These are phyloP conservation scores for Crenichthys baileyi DNA, from an alignment of 2,797 vertebrate genomes.

Conservation along the genomic window DNA sequence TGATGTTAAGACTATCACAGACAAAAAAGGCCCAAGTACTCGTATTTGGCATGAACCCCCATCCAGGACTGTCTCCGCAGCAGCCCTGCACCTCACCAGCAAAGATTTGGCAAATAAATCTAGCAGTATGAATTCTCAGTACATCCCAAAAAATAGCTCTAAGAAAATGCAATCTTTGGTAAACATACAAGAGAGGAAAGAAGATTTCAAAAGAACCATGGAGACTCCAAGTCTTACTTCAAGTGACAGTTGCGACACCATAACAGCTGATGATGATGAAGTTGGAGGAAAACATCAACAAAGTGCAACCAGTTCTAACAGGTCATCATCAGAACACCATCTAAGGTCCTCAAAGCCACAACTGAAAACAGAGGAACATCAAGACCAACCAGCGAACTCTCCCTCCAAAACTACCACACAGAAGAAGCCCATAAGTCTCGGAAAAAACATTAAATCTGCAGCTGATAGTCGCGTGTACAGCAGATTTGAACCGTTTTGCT, in stretches of 20 bases:
- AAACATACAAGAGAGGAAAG: conserved; percentile 89
- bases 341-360: conserved; percentile 85
- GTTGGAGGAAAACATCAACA: conserved; percentile 65
- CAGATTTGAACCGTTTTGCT: conserved; percentile 88
- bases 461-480: conserved; percentile 84
- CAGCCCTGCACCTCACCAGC: conserved; percentile 73
- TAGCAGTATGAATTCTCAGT: conserved; percentile 78
- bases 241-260: conserved; percentile 86
- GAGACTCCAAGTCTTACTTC: conserved; percentile 81
- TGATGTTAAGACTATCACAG: conserved; percentile 70
- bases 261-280: conserved; percentile 84
- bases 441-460: conserved; percentile 48
- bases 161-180: conserved; percentile 89
- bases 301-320: conserved; percentile 72
- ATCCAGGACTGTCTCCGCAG: conserved; percentile 84
- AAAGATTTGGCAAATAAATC: conserved; percentile 69
- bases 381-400: conserved; percentile 66
- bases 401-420: conserved; percentile 36
- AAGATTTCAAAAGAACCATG: conserved; percentile 77
- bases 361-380: conserved; percentile 87
- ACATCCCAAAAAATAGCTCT: conserved; percentile 86
- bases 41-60: conserved; percentile 68
- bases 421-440: conserved; percentile 23
- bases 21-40: conserved; percentile 31
- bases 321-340: conserved; percentile 72